Percentiles rank a stretch among this genome's conserved stretches.
Evolutionary conservation across 2,888 invertebrate species (phyloP).

Genomic region (Lissocephala sabroskyi): DNA sequence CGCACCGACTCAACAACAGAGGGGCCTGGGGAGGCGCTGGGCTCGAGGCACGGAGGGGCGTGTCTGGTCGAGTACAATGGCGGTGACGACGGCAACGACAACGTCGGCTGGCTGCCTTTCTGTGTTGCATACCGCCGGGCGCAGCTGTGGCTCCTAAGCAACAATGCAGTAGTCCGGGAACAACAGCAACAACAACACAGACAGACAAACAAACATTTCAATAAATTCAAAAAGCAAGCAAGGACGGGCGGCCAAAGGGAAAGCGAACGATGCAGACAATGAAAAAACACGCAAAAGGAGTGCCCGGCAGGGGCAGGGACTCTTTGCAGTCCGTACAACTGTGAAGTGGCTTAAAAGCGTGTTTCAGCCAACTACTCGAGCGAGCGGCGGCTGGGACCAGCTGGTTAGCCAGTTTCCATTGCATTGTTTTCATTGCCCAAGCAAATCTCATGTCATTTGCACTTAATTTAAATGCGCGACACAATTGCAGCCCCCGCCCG

Average conservation of each 20-base stretch:
- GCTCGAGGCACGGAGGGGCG: not conserved
- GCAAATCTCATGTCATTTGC: slow-evolving; percentile 70
- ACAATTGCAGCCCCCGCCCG: too few relatives aligned
- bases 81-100: not conserved
- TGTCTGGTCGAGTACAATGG: slow-evolving; percentile 7
- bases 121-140: slow-evolving; percentile 10
- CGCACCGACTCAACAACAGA: slow-evolving; percentile 13
- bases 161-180: slow-evolving; percentile 10
- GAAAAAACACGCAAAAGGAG: slow-evolving; percentile 59
- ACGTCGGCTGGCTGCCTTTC: not conserved
- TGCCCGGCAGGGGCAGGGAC: slow-evolving; percentile 24
- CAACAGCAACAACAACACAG: slow-evolving; percentile 20
- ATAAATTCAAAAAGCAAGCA: slow-evolving; percentile 45
- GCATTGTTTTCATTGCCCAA: slow-evolving; percentile 23
- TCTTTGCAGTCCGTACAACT: slow-evolving; percentile 6
- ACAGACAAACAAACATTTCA: slow-evolving; percentile 65
- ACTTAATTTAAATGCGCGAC: slow-evolving; percentile 73
- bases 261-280: slow-evolving; percentile 39
- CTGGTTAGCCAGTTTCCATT: too few relatives aligned
- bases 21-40: not conserved
- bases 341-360: slow-evolving; percentile 56
- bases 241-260: not conserved
- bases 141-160: slow-evolving; percentile 9
- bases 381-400: slow-evolving; percentile 12
- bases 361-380: slow-evolving; percentile 19